Conservation (phyloP, 2,113 vertebrate genomes). For the Megaceryle torquata region DNA sequence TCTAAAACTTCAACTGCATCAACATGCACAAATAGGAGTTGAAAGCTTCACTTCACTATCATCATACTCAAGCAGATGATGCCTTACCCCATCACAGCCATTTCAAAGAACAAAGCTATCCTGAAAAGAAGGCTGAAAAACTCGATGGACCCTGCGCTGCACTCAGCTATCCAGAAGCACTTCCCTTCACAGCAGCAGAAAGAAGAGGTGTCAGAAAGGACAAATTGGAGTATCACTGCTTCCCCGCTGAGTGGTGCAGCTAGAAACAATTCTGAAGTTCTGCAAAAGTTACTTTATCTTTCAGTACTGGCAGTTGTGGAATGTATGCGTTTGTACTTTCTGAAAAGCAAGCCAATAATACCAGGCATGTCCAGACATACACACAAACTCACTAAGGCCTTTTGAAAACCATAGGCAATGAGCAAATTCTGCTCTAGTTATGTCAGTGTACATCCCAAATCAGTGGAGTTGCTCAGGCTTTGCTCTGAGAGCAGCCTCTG, state of each 20-base stretch:
- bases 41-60: background rate
- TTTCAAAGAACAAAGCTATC: background rate
- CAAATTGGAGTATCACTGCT: background rate
- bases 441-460: background rate
- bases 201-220: background rate
- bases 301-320: background rate
- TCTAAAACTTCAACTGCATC: background rate
- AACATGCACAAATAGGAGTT: background rate
- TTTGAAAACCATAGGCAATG: background rate
- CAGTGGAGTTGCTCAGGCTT: background rate
- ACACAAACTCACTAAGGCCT: background rate
- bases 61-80: background rate
- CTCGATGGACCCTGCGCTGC: background rate
- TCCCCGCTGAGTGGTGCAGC: background rate
- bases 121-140: background rate
- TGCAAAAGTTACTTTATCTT: background rate
- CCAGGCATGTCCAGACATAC: background rate
- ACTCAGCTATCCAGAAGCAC: background rate
- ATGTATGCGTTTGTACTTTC: rapidly evolving
- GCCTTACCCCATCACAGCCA: background rate
- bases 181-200: background rate
- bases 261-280: background rate
- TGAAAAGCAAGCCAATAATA: background rate
- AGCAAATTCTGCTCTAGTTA: background rate
- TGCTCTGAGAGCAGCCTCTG: background rate